Conservation (phyloP, 1,140 invertebrate species). For the Hycleus cichorii region DNA sequence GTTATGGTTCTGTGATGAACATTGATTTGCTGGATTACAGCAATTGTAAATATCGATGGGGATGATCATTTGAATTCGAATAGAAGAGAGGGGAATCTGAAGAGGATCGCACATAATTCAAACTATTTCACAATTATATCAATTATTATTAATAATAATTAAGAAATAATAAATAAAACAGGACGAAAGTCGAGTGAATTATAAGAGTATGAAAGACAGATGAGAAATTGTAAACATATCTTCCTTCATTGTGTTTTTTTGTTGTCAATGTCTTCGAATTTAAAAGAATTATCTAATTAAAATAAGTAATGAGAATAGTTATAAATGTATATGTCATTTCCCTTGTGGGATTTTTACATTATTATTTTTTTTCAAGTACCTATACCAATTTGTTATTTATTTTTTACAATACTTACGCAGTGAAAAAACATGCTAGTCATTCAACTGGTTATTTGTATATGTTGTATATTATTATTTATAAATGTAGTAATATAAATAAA, state of each 20-base stretch:
- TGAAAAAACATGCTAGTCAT: conserved; percentile 36
- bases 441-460: conserved; percentile 37
- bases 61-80: background rate
- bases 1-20: conserved; percentile 43
- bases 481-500: conserved; percentile 15
- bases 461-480: conserved; percentile 37
- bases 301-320: background rate
- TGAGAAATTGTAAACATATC: conserved; percentile 30
- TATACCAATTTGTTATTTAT: conserved; percentile 26
- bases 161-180: background rate
- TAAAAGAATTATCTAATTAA: background rate
- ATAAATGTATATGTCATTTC: background rate
- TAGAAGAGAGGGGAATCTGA: background rate
- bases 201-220: background rate
- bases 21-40: conserved; percentile 24
- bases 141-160: background rate
- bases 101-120: conserved; percentile 19
- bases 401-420: conserved; percentile 24
- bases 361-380: conserved; percentile 6
- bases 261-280: conserved; percentile 34
- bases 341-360: background rate
- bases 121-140: conserved; percentile 7
- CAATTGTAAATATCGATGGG: conserved; percentile 29
- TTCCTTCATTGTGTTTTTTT: conserved; percentile 31
- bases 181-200: background rate